These are phyloP conservation scores for Cheilosia impressa DNA, from an alignment of 2,888 invertebrate species.

Conservation along the genomic window DNA sequence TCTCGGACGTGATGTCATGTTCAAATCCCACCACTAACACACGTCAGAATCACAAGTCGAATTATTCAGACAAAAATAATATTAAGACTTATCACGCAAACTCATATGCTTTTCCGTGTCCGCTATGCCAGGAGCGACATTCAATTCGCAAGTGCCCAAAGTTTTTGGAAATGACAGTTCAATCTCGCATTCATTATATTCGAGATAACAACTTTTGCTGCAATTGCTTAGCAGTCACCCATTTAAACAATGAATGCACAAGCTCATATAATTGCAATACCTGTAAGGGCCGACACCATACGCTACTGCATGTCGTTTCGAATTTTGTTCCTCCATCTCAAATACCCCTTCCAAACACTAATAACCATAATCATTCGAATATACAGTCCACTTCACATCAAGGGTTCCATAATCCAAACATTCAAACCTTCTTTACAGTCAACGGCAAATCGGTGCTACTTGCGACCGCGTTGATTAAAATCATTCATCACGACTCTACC, in stretches of 20 bases:
- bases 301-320: not conserved
- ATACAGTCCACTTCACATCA: slow-evolving; percentile 1
- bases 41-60: not conserved
- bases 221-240: not conserved
- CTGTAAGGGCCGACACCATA: not conserved
- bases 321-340: not conserved
- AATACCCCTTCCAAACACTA: not conserved
- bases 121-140: not conserved
- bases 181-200: not conserved
- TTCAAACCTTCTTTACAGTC: not conserved
- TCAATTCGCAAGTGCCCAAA: not conserved
- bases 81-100: not conserved
- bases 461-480: not conserved
- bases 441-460: not conserved
- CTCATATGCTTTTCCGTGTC: not conserved
- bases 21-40: not conserved
- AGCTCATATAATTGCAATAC: not conserved
- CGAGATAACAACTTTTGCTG: not conserved
- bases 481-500: not conserved
- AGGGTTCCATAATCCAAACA: not conserved
- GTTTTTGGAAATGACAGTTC: not conserved
- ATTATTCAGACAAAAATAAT: not conserved
- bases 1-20: not conserved
- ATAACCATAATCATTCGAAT: too few species aligned
- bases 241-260: not conserved